Conservation (phyloP, 2,888 invertebrate species). For the Troilus luridus region DNA sequence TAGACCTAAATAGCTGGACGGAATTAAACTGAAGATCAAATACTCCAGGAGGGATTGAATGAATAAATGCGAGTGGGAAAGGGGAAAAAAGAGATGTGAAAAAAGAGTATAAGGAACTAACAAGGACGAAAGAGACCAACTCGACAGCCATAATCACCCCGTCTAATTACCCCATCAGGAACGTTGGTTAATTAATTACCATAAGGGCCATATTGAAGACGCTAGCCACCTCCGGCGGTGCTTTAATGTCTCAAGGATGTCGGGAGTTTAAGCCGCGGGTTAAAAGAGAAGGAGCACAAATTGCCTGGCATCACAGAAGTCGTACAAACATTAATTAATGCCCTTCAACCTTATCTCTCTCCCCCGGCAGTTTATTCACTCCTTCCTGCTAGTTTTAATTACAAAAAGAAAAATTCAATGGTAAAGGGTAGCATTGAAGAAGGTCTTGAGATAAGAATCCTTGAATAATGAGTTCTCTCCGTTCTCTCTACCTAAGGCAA, state of each 20-base stretch:
- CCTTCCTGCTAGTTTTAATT: slow-evolving; percentile 45
- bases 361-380: slow-evolving; percentile 42
- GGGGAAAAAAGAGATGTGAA: neutral
- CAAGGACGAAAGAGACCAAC: neutral
- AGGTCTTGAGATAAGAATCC: slow-evolving; percentile 39
- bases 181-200: slow-evolving; percentile 43
- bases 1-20: neutral
- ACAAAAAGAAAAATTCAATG: slow-evolving; percentile 47
- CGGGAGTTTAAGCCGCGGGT: neutral
- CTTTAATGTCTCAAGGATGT: slow-evolving; percentile 15
- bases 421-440: slow-evolving; percentile 43
- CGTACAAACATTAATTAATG: slow-evolving; percentile 45
- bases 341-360: slow-evolving; percentile 40
- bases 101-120: neutral
- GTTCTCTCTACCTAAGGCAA: slow-evolving; percentile 20
- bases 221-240: neutral
- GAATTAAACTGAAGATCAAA: neutral
- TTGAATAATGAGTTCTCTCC: slow-evolving; percentile 39
- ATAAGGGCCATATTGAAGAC: slow-evolving; percentile 34
- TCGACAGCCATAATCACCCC: slow-evolving; percentile 2
- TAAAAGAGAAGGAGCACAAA: slow-evolving; percentile 8
- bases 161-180: slow-evolving; percentile 2
- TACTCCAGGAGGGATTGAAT: neutral
- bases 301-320: slow-evolving; percentile 25
- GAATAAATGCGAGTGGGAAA: neutral